Percentiles rank a stretch among this genome's conserved stretches.
Conservation (phyloP, 2,113 vertebrate species). For the Ophiodon elongatus region DNA sequence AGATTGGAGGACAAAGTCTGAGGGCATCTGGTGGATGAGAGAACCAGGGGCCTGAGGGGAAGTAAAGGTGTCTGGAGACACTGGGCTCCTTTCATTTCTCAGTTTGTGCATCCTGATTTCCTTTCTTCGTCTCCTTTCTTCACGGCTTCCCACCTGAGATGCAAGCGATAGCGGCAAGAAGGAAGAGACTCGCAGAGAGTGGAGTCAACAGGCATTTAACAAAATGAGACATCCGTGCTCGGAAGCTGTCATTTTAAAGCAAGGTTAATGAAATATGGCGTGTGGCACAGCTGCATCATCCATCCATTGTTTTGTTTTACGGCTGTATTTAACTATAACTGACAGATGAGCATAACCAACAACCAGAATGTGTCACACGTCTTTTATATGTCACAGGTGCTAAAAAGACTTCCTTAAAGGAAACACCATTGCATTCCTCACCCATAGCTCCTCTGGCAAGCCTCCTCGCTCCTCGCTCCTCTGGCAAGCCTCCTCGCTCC, state of each 20-base stretch:
- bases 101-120: background rate
- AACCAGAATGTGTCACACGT: background rate
- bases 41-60: background rate
- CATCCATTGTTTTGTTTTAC: background rate
- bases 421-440: background rate
- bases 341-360: background rate
- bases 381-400: background rate
- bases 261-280: no score
- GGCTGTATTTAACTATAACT: background rate
- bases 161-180: background rate
- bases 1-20: background rate
- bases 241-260: no score
- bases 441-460: background rate
- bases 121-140: background rate
- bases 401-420: background rate
- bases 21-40: slow-evolving; percentile 3
- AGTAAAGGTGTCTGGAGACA: background rate
- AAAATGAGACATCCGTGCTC: no score
- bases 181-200: background rate
- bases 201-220: background rate
- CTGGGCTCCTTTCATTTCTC: background rate
- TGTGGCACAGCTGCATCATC: background rate
- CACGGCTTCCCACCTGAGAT: background rate
- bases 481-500: background rate
- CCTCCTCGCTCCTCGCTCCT: background rate